Evolutionary conservation across 2,888 invertebrate genomes (phyloP), one percentile per base, ranked within the genome.

Genomic region (Drosophila leonis): DNA sequence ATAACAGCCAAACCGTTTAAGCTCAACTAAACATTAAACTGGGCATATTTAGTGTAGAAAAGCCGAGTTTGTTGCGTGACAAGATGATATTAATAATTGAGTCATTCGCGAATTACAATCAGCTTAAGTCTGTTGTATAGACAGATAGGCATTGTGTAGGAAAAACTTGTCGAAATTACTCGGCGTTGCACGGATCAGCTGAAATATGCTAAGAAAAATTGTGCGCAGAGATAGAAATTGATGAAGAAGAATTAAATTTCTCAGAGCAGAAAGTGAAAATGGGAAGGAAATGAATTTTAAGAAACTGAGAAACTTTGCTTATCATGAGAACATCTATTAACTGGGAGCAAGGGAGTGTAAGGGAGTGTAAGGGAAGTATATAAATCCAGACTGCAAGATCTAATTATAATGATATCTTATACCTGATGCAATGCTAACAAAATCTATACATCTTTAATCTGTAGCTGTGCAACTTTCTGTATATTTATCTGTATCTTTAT

Each of bases 11-110:
- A 24, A 24, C 13, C 44, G 44, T 24, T 44, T 44, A 24, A 12
- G 15, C 7, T 12, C 24, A 46, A 46, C 24, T 7, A 13, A 6
- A 13, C 9, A 46, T 46, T 46, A 46, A 13, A 42, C 20, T n/a
- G 20, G n/a, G 12, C 20, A 31, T 24, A 24, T 24, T 4, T 24
- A 24, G n/a, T n/a, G n/a, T n/a, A 42, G 2, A 41, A 42, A 24
- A 44, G 20, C 5, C 20, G 15, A 27, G 7, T 24, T 27, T 46
- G 12, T 46, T 46, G 46, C 46, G 46, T 46, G 46, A 27, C 46
- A 27, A 27, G 46, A 27, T 46, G 46, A 15, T 27, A 46, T 46
- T 46, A 46, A 46, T 46, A 46, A 27, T 46, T 27, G 46, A 24
- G 24, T 27, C 27, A 46, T 20, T 46, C 27, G 27, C 46, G 46